Evolutionary conservation across 2,113 vertebrate genomes (phyloP).

Genomic region (Thryonomys swinderianus): DNA sequence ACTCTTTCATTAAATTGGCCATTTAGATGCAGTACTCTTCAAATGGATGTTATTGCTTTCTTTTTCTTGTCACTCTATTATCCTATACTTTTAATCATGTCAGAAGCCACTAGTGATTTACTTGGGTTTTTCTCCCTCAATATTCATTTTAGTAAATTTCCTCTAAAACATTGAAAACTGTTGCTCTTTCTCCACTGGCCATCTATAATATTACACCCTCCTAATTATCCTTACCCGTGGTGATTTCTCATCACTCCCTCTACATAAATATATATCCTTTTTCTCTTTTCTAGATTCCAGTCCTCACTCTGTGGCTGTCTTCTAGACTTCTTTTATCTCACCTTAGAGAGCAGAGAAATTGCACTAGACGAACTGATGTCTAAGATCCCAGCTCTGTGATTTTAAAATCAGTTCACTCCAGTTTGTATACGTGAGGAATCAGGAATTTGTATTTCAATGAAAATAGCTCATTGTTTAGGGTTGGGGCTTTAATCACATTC

Average conservation of each 20-base stretch:
- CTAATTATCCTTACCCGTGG: neutral
- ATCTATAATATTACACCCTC: neutral
- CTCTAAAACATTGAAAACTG: neutral
- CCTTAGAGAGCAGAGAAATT: neutral
- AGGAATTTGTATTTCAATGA: slow-evolving; percentile 4
- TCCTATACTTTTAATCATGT: neutral
- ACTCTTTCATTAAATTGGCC: neutral
- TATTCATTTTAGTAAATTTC: neutral
- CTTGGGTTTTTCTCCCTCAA: no score
- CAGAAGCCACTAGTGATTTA: neutral
- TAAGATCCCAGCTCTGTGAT: neutral
- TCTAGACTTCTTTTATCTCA: neutral
- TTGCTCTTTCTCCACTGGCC: neutral
- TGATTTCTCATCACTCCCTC: slow-evolving; percentile 19
- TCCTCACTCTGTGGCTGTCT: neutral
- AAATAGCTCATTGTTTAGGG: neutral
- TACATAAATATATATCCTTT: neutral
- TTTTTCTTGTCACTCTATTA: neutral
- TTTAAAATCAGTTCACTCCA: neutral
- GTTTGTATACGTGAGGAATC: neutral
- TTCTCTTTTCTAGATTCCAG: neutral
- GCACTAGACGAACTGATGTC: neutral
- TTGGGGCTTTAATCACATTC: neutral
- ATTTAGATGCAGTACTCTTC: neutral
- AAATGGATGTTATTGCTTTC: neutral